A percentile compares a stretch with the other conserved stretches of the same genome.
These are phyloP conservation scores for Macrosoma leucophasiata DNA, from an alignment of 2,888 invertebrate genomes.

Conservation along the genomic window DNA sequence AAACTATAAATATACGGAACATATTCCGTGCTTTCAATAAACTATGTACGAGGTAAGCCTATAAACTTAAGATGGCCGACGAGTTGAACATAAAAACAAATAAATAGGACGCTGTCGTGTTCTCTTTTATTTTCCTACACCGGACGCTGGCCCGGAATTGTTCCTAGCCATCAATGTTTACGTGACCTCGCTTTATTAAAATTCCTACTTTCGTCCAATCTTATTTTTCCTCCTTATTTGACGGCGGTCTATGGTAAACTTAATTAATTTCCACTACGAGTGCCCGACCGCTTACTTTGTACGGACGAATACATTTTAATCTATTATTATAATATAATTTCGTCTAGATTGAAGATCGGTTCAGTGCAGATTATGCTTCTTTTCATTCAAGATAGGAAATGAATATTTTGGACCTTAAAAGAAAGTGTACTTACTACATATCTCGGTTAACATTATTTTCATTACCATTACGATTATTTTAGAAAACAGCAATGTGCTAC, in stretches of 20 bases:
- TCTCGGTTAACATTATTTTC: no score
- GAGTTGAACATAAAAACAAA: conserved; percentile 34
- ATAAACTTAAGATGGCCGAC: conserved; percentile 24
- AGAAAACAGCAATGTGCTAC: no score
- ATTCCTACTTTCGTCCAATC: conserved; percentile 53
- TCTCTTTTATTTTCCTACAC: conserved; percentile 7
- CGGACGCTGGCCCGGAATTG: conserved; percentile 26
- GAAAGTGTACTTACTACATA: no score
- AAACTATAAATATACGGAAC: conserved; percentile 21
- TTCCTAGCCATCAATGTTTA: conserved; percentile 53
- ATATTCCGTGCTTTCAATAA: conserved; percentile 24
- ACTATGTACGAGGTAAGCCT: conserved; percentile 21
- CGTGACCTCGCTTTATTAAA: conserved; percentile 67
- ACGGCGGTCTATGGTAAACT: conserved; percentile 39
- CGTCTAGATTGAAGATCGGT: no score
- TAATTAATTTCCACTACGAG: conserved; percentile 57
- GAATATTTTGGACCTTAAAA: no score
- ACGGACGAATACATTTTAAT: conserved; percentile 22
- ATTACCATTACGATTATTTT: no score
- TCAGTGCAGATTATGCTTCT: no score
- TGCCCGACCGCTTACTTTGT: conserved; percentile 29
- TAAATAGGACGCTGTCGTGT: conserved; percentile 28
- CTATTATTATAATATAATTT: no score
- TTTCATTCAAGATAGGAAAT: no score
- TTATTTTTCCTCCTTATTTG: conserved; percentile 45